Conservation (phyloP, 2,113 vertebrate genomes). For the Anguilla japonica region DNA sequence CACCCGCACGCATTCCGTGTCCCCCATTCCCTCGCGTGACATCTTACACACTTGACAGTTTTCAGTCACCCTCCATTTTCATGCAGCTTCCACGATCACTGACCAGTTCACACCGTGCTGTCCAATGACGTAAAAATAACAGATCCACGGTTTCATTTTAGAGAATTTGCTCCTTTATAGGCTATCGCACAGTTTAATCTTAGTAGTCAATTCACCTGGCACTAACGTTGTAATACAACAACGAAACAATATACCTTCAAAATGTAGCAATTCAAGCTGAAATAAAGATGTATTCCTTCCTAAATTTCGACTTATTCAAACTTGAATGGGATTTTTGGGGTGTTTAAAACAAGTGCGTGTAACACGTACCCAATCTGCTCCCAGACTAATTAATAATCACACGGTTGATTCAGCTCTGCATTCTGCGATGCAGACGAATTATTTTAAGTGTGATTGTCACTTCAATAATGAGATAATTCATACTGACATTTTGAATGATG, state of each 20-base stretch:
- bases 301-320: not conserved
- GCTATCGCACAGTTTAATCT: not conserved
- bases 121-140: not conserved
- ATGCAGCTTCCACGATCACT: not conserved
- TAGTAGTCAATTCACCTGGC: not conserved
- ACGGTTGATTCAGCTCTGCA: not conserved
- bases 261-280: not conserved
- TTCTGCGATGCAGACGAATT: not conserved
- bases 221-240: not conserved
- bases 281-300: not conserved
- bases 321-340: not conserved
- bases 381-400: not conserved
- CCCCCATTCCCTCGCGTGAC: not conserved
- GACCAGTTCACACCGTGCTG: not conserved
- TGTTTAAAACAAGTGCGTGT: not conserved
- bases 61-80: not conserved
- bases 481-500: not conserved
- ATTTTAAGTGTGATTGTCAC: not conserved
- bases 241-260: not conserved
- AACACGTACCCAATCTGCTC: not conserved
- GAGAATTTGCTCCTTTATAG: not conserved
- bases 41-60: not conserved
- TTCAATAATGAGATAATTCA: not conserved
- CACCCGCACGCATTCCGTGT: not conserved
- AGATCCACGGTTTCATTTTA: not conserved